Evolutionary conservation across 1,140 invertebrate species (phyloP).

Genomic region (Anoplophora glabripennis): DNA sequence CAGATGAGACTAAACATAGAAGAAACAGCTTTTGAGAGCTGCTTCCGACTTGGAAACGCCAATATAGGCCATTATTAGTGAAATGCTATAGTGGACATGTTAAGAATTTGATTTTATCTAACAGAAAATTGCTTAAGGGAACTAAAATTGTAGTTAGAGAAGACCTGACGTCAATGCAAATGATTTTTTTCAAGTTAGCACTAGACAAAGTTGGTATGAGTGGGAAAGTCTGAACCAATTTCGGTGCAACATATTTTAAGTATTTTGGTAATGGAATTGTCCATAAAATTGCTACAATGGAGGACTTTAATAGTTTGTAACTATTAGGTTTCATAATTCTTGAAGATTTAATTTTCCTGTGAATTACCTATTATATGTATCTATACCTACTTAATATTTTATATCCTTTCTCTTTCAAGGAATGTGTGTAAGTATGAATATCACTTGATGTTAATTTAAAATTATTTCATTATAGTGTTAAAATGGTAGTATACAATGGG

Average conservation of each 20-base stretch:
- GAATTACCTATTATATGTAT: no score
- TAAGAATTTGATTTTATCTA: background rate
- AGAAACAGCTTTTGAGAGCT: background rate
- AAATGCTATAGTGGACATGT: background rate
- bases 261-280: no score
- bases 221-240: constrained; percentile 6
- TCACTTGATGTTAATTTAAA: no score
- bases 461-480: no score
- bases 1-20: constrained; percentile 1
- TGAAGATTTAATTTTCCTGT: no score
- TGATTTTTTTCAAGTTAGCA: background rate
- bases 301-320: no score
- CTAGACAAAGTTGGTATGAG: background rate
- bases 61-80: background rate
- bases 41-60: background rate
- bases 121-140: background rate
- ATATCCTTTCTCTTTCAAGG: no score
- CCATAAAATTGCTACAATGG: no score
- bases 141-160: background rate
- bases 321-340: no score
- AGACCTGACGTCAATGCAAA: background rate
- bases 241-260: background rate
- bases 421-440: no score
- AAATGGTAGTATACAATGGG: no score
- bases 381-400: no score